A percentile compares a stretch with the other conserved stretches of the same genome.
Conservation (phyloP, 2,888 invertebrate species). For the Ornithoptera priamus region DNA sequence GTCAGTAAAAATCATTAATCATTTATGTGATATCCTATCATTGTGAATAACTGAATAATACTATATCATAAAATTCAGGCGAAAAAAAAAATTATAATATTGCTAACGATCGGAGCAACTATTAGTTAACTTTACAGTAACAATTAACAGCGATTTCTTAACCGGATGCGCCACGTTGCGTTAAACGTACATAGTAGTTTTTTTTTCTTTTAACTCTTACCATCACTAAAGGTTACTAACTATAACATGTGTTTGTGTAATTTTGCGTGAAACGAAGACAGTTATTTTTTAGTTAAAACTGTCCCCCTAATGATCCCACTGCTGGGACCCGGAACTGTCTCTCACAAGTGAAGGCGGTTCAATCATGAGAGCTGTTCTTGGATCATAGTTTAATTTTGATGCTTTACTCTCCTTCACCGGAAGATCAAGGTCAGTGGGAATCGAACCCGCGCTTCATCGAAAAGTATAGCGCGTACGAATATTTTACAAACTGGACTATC, state of each 20-base stretch:
- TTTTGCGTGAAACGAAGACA: not conserved
- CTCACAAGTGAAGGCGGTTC: no score
- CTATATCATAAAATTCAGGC: slow-evolving; percentile 11
- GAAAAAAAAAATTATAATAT: slow-evolving; percentile 7
- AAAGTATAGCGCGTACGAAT: no score
- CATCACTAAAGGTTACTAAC: slow-evolving; percentile 13
- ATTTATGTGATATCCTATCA: not conserved
- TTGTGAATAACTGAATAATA: slow-evolving; percentile 12
- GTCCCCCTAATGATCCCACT: no score
- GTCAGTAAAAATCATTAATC: not conserved
- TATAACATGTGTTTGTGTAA: slow-evolving; percentile 11
- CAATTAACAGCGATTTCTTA: not conserved
- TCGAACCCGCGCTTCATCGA: no score
- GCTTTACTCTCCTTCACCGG: no score
- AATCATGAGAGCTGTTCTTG: no score
- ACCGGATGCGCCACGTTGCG: not conserved
- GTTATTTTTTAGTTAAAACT: no score
- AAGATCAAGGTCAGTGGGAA: no score
- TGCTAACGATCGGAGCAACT: slow-evolving; percentile 8
- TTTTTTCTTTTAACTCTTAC: slow-evolving; percentile 8
- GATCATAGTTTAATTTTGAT: no score
- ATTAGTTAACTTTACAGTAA: slow-evolving; percentile 17
- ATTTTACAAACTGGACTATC: no score
- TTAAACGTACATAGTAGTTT: slow-evolving; percentile 15
- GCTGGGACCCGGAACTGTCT: no score